These are phyloP conservation scores for Pungitius pungitius DNA, from an alignment of 2,113 vertebrate species.

Conservation along the genomic window DNA sequence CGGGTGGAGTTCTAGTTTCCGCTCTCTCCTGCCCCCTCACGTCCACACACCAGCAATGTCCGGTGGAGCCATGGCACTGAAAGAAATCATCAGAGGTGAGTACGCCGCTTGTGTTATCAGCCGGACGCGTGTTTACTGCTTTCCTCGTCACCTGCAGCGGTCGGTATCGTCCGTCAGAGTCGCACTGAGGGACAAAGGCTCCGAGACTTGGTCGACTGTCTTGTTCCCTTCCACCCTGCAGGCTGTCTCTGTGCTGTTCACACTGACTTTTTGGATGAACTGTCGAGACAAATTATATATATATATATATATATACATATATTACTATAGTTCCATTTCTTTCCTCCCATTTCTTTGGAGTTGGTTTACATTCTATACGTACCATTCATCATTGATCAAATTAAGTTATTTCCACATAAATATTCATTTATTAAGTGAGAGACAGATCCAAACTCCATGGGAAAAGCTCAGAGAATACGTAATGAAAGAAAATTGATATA, in stretches of 20 bases:
- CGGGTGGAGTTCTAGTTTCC: slow-evolving; percentile 80
- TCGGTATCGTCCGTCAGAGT: slow-evolving; percentile 81
- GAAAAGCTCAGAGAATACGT: neutral
- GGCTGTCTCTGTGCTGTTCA: slow-evolving; percentile 76
- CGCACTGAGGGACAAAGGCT: slow-evolving; percentile 83
- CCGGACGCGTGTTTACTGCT: too few relatives aligned
- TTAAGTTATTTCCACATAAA: neutral
- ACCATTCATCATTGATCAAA: neutral
- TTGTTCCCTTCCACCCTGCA: slow-evolving; percentile 53
- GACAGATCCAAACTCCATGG: neutral
- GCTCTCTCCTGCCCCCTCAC: slow-evolving; percentile 78
- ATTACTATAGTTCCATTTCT: neutral
- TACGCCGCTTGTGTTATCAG: neutral
- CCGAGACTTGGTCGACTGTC: slow-evolving; percentile 31
- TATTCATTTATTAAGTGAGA: neutral
- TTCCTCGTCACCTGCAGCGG: slow-evolving; percentile 67
- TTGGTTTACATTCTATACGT: neutral
- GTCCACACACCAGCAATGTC: slow-evolving; percentile 90
- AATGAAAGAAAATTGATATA: neutral
- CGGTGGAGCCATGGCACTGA: slow-evolving; percentile 70
- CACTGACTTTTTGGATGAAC: slow-evolving; percentile 74
- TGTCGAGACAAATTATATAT: slow-evolving; percentile 41
- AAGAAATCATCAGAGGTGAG: neutral
- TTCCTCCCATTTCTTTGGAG: neutral
- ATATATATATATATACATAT: neutral